phyloP scores from a whole-genome alignment of 1,140 invertebrate species.

The Pseudobourletiella spinata region DNA sequence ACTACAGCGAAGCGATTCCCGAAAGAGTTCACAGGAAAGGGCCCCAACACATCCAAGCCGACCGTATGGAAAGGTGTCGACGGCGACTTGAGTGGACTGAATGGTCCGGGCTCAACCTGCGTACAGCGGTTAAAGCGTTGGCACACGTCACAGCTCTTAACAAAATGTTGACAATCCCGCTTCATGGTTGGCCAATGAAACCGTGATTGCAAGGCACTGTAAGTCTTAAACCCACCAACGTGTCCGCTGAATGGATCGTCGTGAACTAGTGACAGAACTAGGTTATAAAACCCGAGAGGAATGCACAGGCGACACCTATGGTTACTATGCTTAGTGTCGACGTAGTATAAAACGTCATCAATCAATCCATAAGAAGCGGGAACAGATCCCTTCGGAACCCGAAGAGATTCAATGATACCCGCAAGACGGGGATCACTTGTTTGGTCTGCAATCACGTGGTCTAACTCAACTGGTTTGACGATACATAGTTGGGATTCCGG shows the following conservation, averaged over 20 bases:
- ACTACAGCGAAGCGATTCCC: slow-evolving; percentile 2
- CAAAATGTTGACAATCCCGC: not conserved
- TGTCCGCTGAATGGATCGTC: not conserved
- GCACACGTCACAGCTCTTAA: slow-evolving; percentile 3
- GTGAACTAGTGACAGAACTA: not conserved
- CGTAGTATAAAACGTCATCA: too few relatives aligned
- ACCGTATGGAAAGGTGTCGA: slow-evolving; percentile 7
- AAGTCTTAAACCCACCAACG: not conserved
- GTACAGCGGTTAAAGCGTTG: slow-evolving; percentile 5
- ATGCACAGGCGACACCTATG: too few relatives aligned
- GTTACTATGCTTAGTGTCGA: too few relatives aligned
- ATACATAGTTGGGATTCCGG: too few relatives aligned
- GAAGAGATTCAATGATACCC: too few relatives aligned
- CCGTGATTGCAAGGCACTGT: not conserved
- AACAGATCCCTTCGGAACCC: too few relatives aligned
- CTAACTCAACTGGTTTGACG: too few relatives aligned
- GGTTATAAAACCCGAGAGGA: too few relatives aligned
- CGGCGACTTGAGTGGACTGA: not conserved
- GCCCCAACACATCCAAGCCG: slow-evolving; percentile 19
- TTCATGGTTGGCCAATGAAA: slow-evolving; percentile 15
- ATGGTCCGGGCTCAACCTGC: not conserved
- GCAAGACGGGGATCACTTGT: too few relatives aligned
- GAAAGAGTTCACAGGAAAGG: slow-evolving; percentile 2
- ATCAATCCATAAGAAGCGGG: too few relatives aligned
- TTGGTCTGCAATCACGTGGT: too few relatives aligned